A percentile compares a stretch with the other conserved stretches of the same genome.
phyloP scores from a whole-genome alignment of 2,797 vertebrate genomes.

The Sarcoramphus papa region DNA sequence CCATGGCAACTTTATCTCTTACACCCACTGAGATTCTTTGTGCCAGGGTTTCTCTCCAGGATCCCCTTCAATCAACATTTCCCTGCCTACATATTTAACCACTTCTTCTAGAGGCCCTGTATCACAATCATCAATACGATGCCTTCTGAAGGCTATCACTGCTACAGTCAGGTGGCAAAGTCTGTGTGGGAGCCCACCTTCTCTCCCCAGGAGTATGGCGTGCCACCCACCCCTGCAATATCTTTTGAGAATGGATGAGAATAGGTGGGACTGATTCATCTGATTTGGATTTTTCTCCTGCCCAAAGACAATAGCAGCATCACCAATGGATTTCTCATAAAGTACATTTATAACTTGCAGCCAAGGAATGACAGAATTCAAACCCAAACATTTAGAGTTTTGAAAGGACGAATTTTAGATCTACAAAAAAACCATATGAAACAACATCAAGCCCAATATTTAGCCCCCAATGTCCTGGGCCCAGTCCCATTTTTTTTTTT shows the following conservation, averaged over 20 bases:
- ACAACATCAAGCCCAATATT: not conserved
- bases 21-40: slow-evolving; percentile 9
- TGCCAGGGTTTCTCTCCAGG: slow-evolving; percentile 18
- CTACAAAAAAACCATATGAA: not conserved
- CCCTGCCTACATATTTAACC: not conserved
- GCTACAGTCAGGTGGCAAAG: slow-evolving; percentile 12
- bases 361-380: not conserved
- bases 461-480: not conserved
- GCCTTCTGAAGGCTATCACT: not conserved
- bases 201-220: not conserved
- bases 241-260: not conserved
- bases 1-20: slow-evolving; percentile 46
- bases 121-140: not conserved
- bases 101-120: not conserved
- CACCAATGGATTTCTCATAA: not conserved
- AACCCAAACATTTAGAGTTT: not conserved
- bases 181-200: not conserved
- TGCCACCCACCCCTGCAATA: slow-evolving; percentile 3
- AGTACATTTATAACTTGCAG: not conserved
- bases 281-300: not conserved
- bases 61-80: slow-evolving; percentile 7
- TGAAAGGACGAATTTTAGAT: not conserved
- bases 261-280: not conserved
- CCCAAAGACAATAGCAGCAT: not conserved
- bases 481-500: not conserved